Base-by-base conservation (phyloP, 2,888 invertebrate genomes). In the Monoplex corrugatus region DNA sequence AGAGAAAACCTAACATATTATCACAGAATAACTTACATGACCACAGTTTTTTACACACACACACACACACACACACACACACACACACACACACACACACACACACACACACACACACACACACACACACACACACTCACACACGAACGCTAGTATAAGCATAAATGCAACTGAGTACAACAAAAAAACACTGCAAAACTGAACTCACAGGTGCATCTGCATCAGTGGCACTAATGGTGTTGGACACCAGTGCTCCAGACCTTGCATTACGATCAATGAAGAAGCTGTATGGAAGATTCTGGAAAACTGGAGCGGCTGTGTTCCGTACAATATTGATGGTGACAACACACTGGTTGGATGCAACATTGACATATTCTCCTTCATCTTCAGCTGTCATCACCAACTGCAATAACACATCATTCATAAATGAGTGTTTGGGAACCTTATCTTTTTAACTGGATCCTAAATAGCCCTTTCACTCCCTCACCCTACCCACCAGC, bases 271-370 rank as follows among this genome's bases (percentile, higher is more conserved):
- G 88, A 16, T 87, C 57, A 38, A 90, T 78, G 6, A 57, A n/a
- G 10, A 32, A 90, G 44, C 85, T 87, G 89, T 91, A 94, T 13
- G 89, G 87, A 2, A 80, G 13, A 35, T 91, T 91, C 19, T 89
- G 89, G 35, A 94, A 92, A 1, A 89, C 86, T 32, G 95, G 95
- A 19, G 92, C 86, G 35, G 89, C 84, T 72, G 91, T 90, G 90
- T 95, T 94, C 13, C 93, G 91, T 40, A 91, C 90, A 0, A 94
- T 92, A 63, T 90, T 92, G 40, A 95, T 87, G 38, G 90, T 92
- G 0, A 95, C 90, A 28, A 85, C 84, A 63, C 90, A 90, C 13
- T 80, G 50, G 23, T 40, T 50, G n/a, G 38, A 35, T 43, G 89
- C 87, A 35, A 8, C 2, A 57, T 88, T 78, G 2, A 88, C 86